Evolutionary conservation across 2,113 vertebrate genomes (phyloP), one percentile per base, ranked within the genome.

Genomic region (Chaetodon trifascialis): DNA sequence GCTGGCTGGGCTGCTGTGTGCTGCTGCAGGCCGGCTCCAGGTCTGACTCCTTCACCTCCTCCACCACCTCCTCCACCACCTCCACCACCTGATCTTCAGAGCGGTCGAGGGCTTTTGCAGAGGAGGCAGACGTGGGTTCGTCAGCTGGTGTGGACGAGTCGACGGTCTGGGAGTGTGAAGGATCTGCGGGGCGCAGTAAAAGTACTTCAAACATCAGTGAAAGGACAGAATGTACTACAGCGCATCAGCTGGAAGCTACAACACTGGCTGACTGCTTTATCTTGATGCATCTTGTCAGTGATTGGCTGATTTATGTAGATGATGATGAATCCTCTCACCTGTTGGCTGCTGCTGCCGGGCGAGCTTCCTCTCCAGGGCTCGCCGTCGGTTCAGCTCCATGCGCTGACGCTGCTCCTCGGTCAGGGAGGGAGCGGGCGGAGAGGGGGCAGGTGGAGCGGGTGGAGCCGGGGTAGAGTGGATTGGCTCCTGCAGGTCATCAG

Each of bases 351-450:
- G 94, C 73, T 92, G 87, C 76, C 96, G 96, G 0, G 96, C 95
- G 38, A 96, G 95, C 69, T 97, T 92, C 23, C 94, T 96, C 88
- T 97, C 96, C 93, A 99, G 93, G 1, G 98, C 98, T 11, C 94
- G 91, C 89, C 91, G 96, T 79, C 96, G 95, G 94, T 98, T 99
- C 83, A 89, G 95, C 90, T 94, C 93, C 30, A 99, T 98, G 64
- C 96, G 95, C 68, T 79, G 63, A 0, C 89, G 96, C 62, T 99
- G 96, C 88, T 99, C 97, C 82, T 97, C 97, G 0, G 96, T 97
- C 16, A 99, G 94, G 30, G 89, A 83, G 17, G 93, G 64, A 9
- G 86, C 2, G 16, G 93, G 59, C 0, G 91, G 21, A 1, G 80
- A 76, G 16, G 83, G 21, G 3, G 71, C 2, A 3, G 88, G 16